Evolutionary conservation across 2,888 invertebrate genomes (phyloP).

Genomic region (Diaprepes abbreviatus): DNA sequence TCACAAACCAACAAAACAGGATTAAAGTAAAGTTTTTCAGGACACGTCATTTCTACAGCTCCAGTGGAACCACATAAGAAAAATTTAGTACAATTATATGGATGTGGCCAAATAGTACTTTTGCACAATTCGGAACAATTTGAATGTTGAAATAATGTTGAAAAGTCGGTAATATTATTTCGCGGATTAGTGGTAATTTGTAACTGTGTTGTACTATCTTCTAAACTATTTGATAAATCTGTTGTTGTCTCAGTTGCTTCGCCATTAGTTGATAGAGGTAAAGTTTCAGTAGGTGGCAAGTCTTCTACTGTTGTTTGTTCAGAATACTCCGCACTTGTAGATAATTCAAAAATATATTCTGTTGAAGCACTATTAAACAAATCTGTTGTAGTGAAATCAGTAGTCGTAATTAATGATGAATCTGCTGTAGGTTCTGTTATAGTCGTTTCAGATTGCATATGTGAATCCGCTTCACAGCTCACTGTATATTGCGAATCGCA

Average conservation of each 20-base stretch:
- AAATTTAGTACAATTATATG: slow-evolving; percentile 49
- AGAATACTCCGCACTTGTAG: too few relatives aligned
- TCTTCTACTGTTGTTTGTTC: too few relatives aligned
- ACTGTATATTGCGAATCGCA: too few relatives aligned
- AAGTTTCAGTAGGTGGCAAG: too few relatives aligned
- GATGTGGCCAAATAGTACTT: slow-evolving; percentile 39
- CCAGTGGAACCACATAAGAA: slow-evolving; percentile 50
- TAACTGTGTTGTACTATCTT: too few relatives aligned
- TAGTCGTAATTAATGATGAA: neutral
- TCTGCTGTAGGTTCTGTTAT: neutral
- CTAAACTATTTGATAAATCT: too few relatives aligned
- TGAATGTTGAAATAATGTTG: neutral
- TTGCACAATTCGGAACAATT: neutral
- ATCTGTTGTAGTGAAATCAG: neutral
- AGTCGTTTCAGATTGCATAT: neutral
- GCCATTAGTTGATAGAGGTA: too few relatives aligned
- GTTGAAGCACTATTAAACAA: neutral
- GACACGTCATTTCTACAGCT: slow-evolving; percentile 49
- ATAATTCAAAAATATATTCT: neutral
- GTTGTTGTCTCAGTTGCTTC: neutral
- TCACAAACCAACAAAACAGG: slow-evolving; percentile 49
- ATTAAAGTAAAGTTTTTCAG: slow-evolving; percentile 49
- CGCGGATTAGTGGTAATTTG: too few relatives aligned
- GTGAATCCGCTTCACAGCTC: too few relatives aligned
- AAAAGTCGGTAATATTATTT: neutral